These are phyloP conservation scores for Timema podura DNA, from an alignment of 2,888 invertebrate species.

Conservation along the genomic window DNA sequence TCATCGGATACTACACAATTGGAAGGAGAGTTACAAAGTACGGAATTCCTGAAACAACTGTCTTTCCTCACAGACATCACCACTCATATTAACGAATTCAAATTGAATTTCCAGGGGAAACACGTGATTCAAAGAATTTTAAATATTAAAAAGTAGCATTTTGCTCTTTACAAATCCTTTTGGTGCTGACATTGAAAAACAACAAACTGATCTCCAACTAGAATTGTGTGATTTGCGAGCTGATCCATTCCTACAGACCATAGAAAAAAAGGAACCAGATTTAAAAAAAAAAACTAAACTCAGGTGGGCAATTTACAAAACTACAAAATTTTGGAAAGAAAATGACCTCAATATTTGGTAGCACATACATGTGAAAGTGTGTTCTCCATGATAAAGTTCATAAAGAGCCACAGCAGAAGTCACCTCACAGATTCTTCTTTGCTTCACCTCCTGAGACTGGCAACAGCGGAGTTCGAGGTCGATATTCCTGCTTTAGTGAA, in stretches of 20 bases:
- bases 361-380: slow-evolving; percentile 28
- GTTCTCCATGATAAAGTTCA: slow-evolving; percentile 24
- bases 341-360: slow-evolving; percentile 30
- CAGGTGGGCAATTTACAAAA: neutral
- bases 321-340: slow-evolving; percentile 7
- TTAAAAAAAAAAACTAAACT: neutral
- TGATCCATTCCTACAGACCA: neutral
- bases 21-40: neutral
- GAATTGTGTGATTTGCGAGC: slow-evolving; percentile 3
- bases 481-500: neutral
- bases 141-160: neutral
- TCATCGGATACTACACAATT: slow-evolving; percentile 3
- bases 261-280: slow-evolving; percentile 1
- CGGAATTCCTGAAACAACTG: neutral
- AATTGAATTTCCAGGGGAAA: neutral
- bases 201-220: neutral
- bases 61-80: neutral
- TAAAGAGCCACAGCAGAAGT: slow-evolving; percentile 18
- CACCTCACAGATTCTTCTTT: slow-evolving; percentile 8
- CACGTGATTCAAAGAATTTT: slow-evolving; percentile 2
- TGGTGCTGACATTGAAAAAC: neutral
- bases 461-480: neutral
- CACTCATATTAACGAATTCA: neutral
- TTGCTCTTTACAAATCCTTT: neutral
- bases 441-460: neutral